A percentile compares a stretch with the other conserved stretches of the same genome.
Evolutionary conservation across 2,113 vertebrate genomes (phyloP).

Genomic region (Tautogolabrus adspersus): DNA sequence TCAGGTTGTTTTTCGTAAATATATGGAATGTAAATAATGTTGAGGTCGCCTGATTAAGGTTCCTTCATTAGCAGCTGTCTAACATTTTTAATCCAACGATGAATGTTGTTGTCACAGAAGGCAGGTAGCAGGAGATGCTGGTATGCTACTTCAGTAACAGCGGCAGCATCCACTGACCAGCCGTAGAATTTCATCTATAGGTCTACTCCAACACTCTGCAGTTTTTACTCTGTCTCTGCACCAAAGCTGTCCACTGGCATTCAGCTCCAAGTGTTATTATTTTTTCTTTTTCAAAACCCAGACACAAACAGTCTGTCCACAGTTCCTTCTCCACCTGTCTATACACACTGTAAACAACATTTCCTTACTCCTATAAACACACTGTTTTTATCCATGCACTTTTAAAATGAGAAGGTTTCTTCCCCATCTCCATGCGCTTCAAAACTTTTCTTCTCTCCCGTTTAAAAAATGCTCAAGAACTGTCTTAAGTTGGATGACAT

Average conservation of each 20-base stretch:
- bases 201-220: constrained; percentile 4
- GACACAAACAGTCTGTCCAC: background rate
- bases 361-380: background rate
- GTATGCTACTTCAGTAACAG: no score
- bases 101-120: no score
- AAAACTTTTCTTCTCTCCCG: background rate
- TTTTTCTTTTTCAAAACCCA: background rate
- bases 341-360: background rate
- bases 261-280: background rate
- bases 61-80: no score
- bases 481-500: background rate
- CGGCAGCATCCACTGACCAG: no score
- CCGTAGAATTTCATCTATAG: no score
- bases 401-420: background rate
- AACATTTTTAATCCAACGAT: no score
- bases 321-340: background rate
- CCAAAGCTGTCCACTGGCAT: background rate
- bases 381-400: background rate
- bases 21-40: no score
- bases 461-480: no score
- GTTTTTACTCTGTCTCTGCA: constrained; percentile 4
- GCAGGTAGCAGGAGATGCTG: no score
- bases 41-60: no score
- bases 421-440: background rate
- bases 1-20: no score